Base-by-base conservation (phyloP, 2,888 invertebrate species). In the Mesorhabditis spiculigera region DNA sequence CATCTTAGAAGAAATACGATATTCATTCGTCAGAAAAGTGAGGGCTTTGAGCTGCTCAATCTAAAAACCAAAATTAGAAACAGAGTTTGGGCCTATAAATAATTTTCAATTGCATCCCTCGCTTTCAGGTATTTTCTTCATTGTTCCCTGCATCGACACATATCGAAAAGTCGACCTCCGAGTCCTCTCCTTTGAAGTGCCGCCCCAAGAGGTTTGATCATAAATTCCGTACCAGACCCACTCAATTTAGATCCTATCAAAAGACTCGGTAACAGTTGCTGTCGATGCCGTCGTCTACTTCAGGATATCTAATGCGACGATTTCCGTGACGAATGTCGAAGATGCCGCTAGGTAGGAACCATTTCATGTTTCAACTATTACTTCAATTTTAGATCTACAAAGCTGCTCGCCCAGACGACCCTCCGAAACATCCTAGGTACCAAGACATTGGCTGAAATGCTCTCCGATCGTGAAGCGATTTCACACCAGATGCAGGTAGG, bases 251-350 rank as follows among this genome's bases (percentile, higher is more conserved):
- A 94, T 96, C 13, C 89, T 96, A 79, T 95, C 95, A 50, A 94
- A 94, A 87, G 96, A 96, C 88, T 94, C 93, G 71, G 96, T 96
- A 71, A 96, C 96, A 0, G 95, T 96, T 4, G 94, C 94, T 4
- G 96, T 96, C 65, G 96, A 96, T 86, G 96, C 96, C 42, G 89
- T 89, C 10, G 86, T 88, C 58, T 87, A 88, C 77, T 88, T 87
- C 75, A 80, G 87, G 63, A 94, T 97, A 43, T 93, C 93, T 84
- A 96, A 96, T 87, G 95, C 97, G 13, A 95, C 95, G 0, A 93
- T 95, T 75, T 95, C 95, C 64, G 94, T 95, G 77, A 94, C 95
- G 65, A 97, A 97, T 88, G 96, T 96, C 64, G 95, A 96, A 87
- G 95, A 96, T 87, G 95, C 88, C 10, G 58, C 58, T 50, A 10